Base-by-base conservation (phyloP, 2,797 vertebrate genomes). In the Cyprinella venusta region DNA sequence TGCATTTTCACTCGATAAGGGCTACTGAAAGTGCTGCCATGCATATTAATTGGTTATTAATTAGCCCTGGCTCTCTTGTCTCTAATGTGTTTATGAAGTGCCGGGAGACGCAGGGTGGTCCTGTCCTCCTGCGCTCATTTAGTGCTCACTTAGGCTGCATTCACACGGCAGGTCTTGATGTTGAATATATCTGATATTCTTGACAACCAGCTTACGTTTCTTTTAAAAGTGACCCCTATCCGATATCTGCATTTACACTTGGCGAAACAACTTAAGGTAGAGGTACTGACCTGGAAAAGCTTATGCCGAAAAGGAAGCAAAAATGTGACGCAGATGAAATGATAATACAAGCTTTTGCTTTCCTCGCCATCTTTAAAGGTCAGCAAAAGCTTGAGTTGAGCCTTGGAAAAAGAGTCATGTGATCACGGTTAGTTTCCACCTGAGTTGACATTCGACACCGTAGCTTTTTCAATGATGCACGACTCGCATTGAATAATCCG, bases 21-120 rank as follows among this genome's bases (percentile, higher is more conserved):
- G 56, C 21, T n/a, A 69, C 69, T 81, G 56, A 64, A 81, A 81
- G 59, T 64, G 42, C 45, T 68, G 77, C 40, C 5, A 8, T 76
- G 61, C 80, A 81, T 81, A 64, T 81, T 84, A 84, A 84, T 84
- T 76, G 71, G 63, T 69, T 75, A 76, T 76, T 80, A 84, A 84
- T 80, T 75, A 80, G 78, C 80, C 45, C 8, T 67, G 38, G 59
- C 61, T 72, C 59, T 65, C 36, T 52, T 59, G 18, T 65, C 69
- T 82, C 30, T 76, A 82, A 82, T 54, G 65, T 76, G 63, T 72
- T 59, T 45, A 33, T 42, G 42, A 79, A 80, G 36, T 33, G 50
- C n/a, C 48, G 4, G 48, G 63, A 48, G 69, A n/a, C 9, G 7
- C 1, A 10, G 65, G n/a, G 64, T 40, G 54, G 52, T 24, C 40